phyloP scores from a whole-genome alignment of 2,113 vertebrate species.

The Stictonetta naevosa region DNA sequence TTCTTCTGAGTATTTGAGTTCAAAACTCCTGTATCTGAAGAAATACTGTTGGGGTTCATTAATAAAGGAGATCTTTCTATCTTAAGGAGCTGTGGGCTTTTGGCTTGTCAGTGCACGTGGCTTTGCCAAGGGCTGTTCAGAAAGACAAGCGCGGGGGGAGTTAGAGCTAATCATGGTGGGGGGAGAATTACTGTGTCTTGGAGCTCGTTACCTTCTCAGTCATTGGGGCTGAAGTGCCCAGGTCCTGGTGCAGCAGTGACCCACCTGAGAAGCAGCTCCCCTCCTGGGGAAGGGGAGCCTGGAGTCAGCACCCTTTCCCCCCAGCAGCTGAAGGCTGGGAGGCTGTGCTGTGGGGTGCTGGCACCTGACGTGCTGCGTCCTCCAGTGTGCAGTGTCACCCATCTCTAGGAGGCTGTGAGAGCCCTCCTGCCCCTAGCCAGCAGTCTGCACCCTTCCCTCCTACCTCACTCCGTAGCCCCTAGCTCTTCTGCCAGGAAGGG shows the following conservation, averaged over 20 bases:
- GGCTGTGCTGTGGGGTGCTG: not conserved
- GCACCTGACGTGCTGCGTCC: no score
- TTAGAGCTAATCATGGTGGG: no score
- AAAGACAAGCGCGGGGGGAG: not conserved
- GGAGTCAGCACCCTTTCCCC: no score
- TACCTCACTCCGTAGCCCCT: not conserved
- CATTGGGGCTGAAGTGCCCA: not conserved
- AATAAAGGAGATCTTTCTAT: constrained; percentile 87
- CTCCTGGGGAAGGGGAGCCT: not conserved
- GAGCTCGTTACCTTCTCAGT: not conserved
- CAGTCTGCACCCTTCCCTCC: not conserved
- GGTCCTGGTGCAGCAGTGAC: not conserved
- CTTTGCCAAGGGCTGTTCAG: not conserved
- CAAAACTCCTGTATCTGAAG: constrained; percentile 84
- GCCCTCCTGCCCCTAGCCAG: not conserved
- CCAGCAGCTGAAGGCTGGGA: not conserved
- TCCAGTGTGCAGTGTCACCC: not conserved
- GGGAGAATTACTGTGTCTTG: not conserved
- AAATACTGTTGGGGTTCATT: constrained; percentile 83
- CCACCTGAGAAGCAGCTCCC: not conserved
- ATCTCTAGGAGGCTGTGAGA: not conserved
- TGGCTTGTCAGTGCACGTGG: not conserved
- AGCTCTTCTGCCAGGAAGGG: not conserved
- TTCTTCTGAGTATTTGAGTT: constrained; percentile 83
- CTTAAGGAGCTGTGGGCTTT: constrained; percentile 62